Evolutionary conservation across 2,797 vertebrate species (phyloP).

Genomic region (Calcarius lapponicus): DNA sequence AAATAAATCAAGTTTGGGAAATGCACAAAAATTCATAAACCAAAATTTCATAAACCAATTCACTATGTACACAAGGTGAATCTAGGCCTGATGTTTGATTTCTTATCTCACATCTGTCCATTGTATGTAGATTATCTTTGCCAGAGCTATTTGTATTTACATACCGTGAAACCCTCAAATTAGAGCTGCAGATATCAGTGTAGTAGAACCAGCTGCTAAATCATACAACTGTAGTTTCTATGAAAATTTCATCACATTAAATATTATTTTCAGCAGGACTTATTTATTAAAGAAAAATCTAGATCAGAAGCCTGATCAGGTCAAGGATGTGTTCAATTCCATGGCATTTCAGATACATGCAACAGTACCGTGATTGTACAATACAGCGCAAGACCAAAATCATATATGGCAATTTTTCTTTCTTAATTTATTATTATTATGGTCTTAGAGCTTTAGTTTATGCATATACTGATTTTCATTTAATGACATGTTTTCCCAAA

Average conservation of each 20-base stretch:
- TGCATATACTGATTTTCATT: neutral
- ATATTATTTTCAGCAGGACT: neutral
- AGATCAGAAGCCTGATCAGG: neutral
- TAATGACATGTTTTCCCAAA: neutral
- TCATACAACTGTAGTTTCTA: neutral
- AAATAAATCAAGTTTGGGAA: neutral
- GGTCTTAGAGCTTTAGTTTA: neutral
- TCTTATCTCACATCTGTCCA: neutral
- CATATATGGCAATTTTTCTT: neutral
- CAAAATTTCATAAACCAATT: neutral
- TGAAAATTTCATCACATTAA: neutral
- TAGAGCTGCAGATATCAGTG: neutral
- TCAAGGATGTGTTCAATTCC: neutral
- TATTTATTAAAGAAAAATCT: neutral
- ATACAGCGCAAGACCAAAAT: neutral
- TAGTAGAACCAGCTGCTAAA: neutral
- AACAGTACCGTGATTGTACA: neutral
- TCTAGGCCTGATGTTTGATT: neutral
- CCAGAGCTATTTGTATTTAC: neutral
- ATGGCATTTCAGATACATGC: neutral
- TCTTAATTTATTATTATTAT: neutral
- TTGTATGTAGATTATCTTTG: neutral
- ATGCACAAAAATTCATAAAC: neutral
- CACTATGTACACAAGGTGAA: neutral
- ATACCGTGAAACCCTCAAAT: neutral